These are phyloP conservation scores for Geothlypis trichas DNA, from an alignment of 2,113 vertebrate species.

Conservation along the genomic window DNA sequence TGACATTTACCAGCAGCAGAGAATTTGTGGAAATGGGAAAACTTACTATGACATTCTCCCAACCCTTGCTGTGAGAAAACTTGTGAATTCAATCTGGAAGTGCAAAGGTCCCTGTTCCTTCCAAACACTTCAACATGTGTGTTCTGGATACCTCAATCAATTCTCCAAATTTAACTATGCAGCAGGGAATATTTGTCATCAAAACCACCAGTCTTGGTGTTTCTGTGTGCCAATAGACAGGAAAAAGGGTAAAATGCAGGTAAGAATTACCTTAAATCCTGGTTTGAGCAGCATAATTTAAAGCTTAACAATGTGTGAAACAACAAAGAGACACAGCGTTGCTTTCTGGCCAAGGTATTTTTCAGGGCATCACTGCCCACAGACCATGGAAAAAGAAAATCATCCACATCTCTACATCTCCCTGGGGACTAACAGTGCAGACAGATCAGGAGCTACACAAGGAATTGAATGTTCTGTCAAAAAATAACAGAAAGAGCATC, in stretches of 20 bases:
- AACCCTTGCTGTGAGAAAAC: not conserved
- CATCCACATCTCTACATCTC: fast-evolving
- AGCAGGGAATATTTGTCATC: not conserved
- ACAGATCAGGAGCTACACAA: not conserved
- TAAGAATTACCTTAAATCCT: not conserved
- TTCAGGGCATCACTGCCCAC: not conserved
- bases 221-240: not conserved
- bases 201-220: not conserved
- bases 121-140: fast-evolving
- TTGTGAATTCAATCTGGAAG: not conserved
- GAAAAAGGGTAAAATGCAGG: not conserved
- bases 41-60: not conserved
- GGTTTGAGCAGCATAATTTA: not conserved
- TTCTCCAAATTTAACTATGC: not conserved
- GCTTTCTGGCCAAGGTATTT: not conserved
- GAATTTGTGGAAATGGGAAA: not conserved
- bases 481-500: not conserved
- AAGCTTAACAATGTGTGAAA: not conserved
- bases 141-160: not conserved
- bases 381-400: not conserved
- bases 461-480: not conserved
- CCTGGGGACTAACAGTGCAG: not conserved
- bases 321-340: fast-evolving
- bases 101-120: not conserved
- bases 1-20: not conserved